Evolutionary conservation across 2,888 invertebrate species (phyloP).

Genomic region (Drosophila paracracens): DNA sequence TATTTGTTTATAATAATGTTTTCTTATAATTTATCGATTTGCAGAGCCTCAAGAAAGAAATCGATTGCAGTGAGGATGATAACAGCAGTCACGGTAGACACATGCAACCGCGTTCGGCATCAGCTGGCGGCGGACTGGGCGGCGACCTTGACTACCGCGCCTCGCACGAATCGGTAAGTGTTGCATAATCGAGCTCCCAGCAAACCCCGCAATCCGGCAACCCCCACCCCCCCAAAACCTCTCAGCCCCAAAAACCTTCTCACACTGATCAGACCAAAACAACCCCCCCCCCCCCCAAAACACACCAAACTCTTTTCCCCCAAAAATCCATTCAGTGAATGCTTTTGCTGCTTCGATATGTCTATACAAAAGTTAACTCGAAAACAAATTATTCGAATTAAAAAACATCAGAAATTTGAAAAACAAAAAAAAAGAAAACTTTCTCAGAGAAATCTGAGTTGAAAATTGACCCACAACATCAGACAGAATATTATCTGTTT

Average conservation of each 20-base stretch:
- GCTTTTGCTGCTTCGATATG: conserved; percentile 75
- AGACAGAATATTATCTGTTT: conserved; percentile 26
- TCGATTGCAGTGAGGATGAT: conserved; percentile 92
- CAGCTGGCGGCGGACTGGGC: conserved; percentile 85
- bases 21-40: neutral
- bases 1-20: no score
- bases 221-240: neutral
- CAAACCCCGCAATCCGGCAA: conserved; percentile 19
- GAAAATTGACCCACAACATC: conserved; percentile 23
- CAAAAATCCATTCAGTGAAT: conserved; percentile 67
- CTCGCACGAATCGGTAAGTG: conserved; percentile 93
- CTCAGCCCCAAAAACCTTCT: conserved; percentile 4
- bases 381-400: conserved; percentile 25
- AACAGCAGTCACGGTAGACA: conserved; percentile 83
- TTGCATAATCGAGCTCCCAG: conserved; percentile 1
- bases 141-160: conserved; percentile 93
- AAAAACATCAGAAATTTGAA: neutral
- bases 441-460: conserved; percentile 23
- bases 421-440: conserved; percentile 9
- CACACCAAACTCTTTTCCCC: conserved; percentile 4
- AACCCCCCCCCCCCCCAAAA: neutral
- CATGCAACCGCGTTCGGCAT: conserved; percentile 87
- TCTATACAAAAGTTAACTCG: conserved; percentile 60
- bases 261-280: conserved; percentile 14
- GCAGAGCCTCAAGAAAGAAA: conserved; percentile 95